phyloP scores from a whole-genome alignment of 2,888 invertebrate genomes.

The Myathropa florea region DNA sequence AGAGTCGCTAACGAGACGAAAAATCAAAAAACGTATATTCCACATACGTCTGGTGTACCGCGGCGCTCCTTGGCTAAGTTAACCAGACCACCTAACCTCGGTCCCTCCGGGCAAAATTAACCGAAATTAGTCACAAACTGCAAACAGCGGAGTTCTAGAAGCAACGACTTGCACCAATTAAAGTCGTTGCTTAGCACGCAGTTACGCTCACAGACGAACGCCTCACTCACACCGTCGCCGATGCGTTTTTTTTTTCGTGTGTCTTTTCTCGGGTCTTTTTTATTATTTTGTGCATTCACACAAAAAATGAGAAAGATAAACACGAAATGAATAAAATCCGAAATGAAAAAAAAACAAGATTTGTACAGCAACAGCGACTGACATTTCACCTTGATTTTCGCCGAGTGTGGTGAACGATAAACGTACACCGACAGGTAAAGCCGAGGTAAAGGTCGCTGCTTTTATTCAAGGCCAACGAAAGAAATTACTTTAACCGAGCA shows the following conservation, averaged over 20 bases:
- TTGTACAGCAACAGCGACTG: conserved; percentile 7
- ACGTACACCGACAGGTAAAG: conserved; percentile 33
- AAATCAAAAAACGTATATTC: conserved; percentile 23
- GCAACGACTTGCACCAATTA: background rate
- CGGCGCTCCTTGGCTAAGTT: background rate
- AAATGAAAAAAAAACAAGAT: background rate
- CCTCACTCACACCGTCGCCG: background rate
- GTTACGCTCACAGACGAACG: background rate
- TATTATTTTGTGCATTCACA: background rate
- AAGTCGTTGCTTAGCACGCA: background rate
- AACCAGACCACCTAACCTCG: conserved; percentile 13
- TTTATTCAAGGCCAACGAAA: conserved; percentile 63
- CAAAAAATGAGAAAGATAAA: background rate
- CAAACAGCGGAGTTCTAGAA: background rate
- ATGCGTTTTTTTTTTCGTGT: background rate
- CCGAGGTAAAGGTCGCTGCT: conserved; percentile 44
- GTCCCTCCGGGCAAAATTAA: conserved; percentile 1
- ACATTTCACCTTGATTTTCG: conserved; percentile 62
- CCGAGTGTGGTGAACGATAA: conserved; percentile 53
- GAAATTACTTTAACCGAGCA: conserved; percentile 1
- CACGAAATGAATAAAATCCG: background rate
- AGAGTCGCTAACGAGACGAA: no score
- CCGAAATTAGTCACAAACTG: conserved; percentile 19
- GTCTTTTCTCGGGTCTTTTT: background rate
- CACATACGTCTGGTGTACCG: conserved; percentile 52